Percentiles rank a stretch among this genome's conserved stretches.
Evolutionary conservation across 2,888 invertebrate genomes (phyloP).

Genomic region (Philereme transversata): DNA sequence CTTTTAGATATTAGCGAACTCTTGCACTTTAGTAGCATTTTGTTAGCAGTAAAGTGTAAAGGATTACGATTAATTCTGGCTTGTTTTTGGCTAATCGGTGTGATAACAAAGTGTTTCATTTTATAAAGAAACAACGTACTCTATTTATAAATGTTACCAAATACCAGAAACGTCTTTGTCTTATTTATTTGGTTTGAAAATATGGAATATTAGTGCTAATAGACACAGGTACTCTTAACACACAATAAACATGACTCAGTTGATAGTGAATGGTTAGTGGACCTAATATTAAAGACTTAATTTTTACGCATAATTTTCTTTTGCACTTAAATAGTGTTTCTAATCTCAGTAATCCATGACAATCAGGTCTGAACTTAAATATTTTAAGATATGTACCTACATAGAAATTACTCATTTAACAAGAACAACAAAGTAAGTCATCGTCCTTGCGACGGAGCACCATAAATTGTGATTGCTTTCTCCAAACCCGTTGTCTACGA

Average conservation of each 20-base stretch:
- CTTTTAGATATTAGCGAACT: slow-evolving; percentile 1
- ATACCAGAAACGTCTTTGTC: too few species aligned
- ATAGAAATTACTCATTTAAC: slow-evolving; percentile 32
- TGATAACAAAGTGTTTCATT: too few species aligned
- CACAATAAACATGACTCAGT: too few species aligned
- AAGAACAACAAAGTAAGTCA: slow-evolving; percentile 38
- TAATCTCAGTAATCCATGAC: not conserved
- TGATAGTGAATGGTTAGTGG: too few species aligned
- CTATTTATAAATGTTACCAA: too few species aligned
- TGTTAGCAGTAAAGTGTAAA: slow-evolving; percentile 1
- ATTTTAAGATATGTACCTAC: slow-evolving; percentile 5
- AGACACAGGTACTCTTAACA: too few species aligned
- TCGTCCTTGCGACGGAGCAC: slow-evolving; percentile 46
- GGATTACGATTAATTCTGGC: not conserved
- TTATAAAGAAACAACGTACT: too few species aligned
- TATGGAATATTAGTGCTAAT: too few species aligned
- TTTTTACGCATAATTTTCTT: too few species aligned
- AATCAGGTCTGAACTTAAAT: not conserved
- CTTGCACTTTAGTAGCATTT: not conserved
- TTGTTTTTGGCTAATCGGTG: not conserved
- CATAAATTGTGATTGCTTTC: slow-evolving; percentile 67
- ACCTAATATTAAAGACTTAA: too few species aligned
- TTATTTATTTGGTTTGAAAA: too few species aligned
- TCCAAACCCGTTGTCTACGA: slow-evolving; percentile 57
- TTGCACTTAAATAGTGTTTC: not conserved